Base-by-base conservation (phyloP, 2,888 invertebrate species). In the Acanthosepion pharaonis region DNA sequence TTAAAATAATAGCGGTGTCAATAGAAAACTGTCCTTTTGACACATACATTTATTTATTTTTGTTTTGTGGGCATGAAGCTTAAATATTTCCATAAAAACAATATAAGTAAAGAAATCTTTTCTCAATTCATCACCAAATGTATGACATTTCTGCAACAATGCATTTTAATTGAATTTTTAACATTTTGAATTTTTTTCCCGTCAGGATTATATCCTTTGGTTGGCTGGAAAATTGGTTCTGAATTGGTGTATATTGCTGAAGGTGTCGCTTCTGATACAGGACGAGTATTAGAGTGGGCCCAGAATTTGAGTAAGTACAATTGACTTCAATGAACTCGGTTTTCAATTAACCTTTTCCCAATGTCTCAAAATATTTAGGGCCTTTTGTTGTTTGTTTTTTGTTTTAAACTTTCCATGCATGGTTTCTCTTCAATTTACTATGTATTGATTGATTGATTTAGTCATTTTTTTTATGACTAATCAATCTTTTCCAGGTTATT, bases 261-360 rank as follows among this genome's bases (percentile, higher is more conserved):
- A 97, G 99, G 99, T 0, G 98, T 98, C 0, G 98, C 99, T 20
- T 98, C 98, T 96, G 99, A 99, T 97, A 98, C 99, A 0, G 99
- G 99, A 0, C 98, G 98, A 4, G 98, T 99, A 18, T 98, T 99
- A 15, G 98, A 98, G 95, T 99, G 99, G 99, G 98, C 97, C 11
- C 96, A 97, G 94, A 96, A 96, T 64, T 95, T 97, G 91, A 97
- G 97, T 97, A 94, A 94, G 96, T 95, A 78, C 6, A 15, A 28
- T 33, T 15, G n/a, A n/a, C 11, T 78, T 78, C 78, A 78, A 25
- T 28, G 9, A 33, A 23, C 33, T 42, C 11, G 1, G 20, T 92
- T 20, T 11, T 51, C 25, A 48, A 1, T 49, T 92, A 28, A 49
- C 6, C 15, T 20, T 49, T 92, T 28, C 15, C 28, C 20, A 48